Conservation (phyloP, 2,888 invertebrate genomes). For the Lamproptera curius region DNA sequence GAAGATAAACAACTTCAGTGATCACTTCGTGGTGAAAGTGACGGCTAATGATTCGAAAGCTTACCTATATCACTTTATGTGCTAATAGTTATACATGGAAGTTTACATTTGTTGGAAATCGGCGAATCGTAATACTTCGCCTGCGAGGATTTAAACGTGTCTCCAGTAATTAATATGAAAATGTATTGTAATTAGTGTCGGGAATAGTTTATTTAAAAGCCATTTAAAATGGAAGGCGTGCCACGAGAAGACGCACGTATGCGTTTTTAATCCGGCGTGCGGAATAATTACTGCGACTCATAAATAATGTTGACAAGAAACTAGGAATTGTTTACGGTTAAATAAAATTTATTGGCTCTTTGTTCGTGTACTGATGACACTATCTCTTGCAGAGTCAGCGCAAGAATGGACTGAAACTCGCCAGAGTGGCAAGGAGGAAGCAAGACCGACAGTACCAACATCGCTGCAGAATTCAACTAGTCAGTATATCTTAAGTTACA, state of each 20-base stretch:
- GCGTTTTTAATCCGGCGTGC: slow-evolving; percentile 26
- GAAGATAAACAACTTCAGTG: not conserved
- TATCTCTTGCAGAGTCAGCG: slow-evolving; percentile 44
- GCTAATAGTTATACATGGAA: not conserved
- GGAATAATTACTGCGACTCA: slow-evolving; percentile 20
- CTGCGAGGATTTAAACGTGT: slow-evolving; percentile 21
- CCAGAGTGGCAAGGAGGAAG: slow-evolving; percentile 53
- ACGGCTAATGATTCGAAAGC: not conserved
- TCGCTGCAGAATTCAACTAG: slow-evolving; percentile 29
- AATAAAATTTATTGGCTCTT: slow-evolving; percentile 4
- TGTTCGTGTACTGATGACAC: slow-evolving; percentile 13
- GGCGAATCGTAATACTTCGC: slow-evolving; percentile 12
- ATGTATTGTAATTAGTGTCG: slow-evolving; percentile 32
- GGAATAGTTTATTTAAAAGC: slow-evolving; percentile 42
- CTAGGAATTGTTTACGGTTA: slow-evolving; percentile 12
- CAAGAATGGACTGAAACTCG: slow-evolving; percentile 44
- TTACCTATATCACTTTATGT: not conserved
- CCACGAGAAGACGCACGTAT: slow-evolving; percentile 29
- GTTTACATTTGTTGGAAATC: slow-evolving; percentile 6
- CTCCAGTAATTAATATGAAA: slow-evolving; percentile 30
- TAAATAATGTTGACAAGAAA: slow-evolving; percentile 28
- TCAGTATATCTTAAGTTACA: no score
- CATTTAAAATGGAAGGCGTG: slow-evolving; percentile 41
- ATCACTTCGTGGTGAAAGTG: not conserved
- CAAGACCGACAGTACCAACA: slow-evolving; percentile 34